A percentile compares a stretch with the other conserved stretches of the same genome.
Conservation (phyloP, 2,797 vertebrate species). For the Amniataba percoides region DNA sequence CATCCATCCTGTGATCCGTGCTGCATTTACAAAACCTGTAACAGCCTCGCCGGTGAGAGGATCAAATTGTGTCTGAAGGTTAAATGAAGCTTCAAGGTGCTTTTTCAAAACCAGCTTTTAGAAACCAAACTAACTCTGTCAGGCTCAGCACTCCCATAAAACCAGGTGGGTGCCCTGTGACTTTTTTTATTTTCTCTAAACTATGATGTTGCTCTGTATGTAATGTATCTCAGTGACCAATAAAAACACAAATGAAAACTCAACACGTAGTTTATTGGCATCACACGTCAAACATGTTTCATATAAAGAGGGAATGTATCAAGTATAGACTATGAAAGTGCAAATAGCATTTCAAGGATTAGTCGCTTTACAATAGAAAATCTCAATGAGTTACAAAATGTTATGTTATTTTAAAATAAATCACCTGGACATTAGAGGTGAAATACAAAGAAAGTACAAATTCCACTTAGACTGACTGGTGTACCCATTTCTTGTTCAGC, state of each 20-base stretch:
- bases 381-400: conserved; percentile 95
- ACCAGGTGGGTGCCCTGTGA: background rate
- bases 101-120: background rate
- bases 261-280: conserved; percentile 92
- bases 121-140: conserved; percentile 13
- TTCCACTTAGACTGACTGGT: conserved; percentile 70
- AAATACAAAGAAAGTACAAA: conserved; percentile 85
- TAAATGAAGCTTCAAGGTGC: background rate
- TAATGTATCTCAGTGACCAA: background rate
- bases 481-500: conserved; percentile 86
- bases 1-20: background rate
- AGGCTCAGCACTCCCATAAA: conserved; percentile 9
- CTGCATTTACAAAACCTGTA: background rate
- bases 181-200: background rate
- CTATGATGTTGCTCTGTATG: background rate
- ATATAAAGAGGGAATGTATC: conserved; percentile 99
- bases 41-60: background rate
- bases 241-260: conserved; percentile 67
- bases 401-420: conserved; percentile 90
- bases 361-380: conserved; percentile 98
- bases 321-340: conserved; percentile 99
- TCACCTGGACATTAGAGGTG: conserved; percentile 88
- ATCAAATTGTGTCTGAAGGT: background rate
- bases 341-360: conserved; percentile 99
- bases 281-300: conserved; percentile 94